phyloP scores from a whole-genome alignment of 2,113 vertebrate species.

The Herpailurus yagouaroundi region DNA sequence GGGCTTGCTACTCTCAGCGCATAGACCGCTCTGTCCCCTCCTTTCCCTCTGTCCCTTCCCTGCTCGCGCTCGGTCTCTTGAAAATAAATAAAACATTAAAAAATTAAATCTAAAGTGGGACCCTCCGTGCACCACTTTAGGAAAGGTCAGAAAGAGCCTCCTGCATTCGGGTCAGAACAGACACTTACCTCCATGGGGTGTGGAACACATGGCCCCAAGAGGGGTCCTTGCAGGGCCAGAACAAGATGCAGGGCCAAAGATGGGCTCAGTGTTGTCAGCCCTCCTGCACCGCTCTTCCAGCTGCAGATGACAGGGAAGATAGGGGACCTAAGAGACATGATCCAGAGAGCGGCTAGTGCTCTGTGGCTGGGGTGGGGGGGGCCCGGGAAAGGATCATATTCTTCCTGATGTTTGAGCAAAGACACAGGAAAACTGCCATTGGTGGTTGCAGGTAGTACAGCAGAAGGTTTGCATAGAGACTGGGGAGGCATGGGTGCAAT shows the following conservation, averaged over 20 bases:
- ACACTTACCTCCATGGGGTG: not conserved
- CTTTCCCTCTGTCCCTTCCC: too few relatives aligned
- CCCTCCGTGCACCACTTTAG: not conserved
- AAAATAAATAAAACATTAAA: too few relatives aligned
- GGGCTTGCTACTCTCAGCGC: too few relatives aligned
- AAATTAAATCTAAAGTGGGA: not conserved
- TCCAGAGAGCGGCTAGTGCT: not conserved
- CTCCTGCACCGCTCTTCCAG: not conserved
- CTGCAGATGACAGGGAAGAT: not conserved
- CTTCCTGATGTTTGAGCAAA: not conserved
- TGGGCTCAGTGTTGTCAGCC: too few relatives aligned
- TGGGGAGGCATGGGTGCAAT: not conserved
- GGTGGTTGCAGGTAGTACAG: too few relatives aligned
- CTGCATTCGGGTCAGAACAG: accelerated
- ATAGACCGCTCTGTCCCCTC: too few relatives aligned
- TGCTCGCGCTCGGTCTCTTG: too few relatives aligned
- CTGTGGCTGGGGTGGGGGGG: not conserved
- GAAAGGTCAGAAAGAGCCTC: not conserved
- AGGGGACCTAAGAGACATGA: not conserved
- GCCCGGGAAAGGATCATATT: not conserved
- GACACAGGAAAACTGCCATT: not conserved
- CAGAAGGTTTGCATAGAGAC: not conserved
- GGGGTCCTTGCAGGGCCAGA: not conserved
- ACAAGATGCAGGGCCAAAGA: not conserved
- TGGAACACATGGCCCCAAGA: not conserved